Percentiles rank a stretch among this genome's conserved stretches.
These are phyloP conservation scores for Leptoteleia sp. DNA, from an alignment of 1,140 invertebrate genomes.

Conservation along the genomic window DNA sequence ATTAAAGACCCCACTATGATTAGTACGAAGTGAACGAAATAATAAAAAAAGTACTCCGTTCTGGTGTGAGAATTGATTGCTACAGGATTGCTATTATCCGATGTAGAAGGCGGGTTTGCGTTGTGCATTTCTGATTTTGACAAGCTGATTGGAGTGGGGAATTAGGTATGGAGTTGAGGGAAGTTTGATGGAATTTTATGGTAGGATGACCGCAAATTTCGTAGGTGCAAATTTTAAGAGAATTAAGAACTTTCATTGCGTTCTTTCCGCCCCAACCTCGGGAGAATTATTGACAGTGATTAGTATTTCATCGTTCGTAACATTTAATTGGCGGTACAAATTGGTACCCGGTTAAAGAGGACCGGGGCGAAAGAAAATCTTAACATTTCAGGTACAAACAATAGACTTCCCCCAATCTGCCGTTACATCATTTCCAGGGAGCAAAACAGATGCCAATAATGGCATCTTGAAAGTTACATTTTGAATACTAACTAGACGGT, in stretches of 20 bases:
- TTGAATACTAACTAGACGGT: constrained; percentile 24
- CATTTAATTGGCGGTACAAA: too few species aligned
- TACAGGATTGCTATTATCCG: constrained; percentile 51
- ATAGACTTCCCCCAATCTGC: too few species aligned
- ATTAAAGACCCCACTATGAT: too few species aligned
- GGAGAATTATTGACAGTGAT: too few species aligned
- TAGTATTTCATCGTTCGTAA: too few species aligned
- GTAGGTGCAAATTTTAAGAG: constrained; percentile 33
- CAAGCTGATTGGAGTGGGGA: constrained; percentile 48
- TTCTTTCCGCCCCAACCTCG: too few species aligned
- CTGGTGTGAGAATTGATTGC: constrained; percentile 36
- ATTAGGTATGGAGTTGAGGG: constrained; percentile 55
- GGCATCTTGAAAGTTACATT: constrained; percentile 16
- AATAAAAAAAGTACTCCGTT: too few species aligned
- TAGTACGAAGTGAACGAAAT: too few species aligned
- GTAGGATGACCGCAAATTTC: constrained; percentile 41
- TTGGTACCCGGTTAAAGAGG: too few species aligned
- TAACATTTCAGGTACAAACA: too few species aligned
- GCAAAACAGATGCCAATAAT: constrained; percentile 31
- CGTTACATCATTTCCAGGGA: background rate
- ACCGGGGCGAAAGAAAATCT: too few species aligned
- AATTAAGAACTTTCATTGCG: constrained; percentile 42
- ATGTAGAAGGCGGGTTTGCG: constrained; percentile 49
- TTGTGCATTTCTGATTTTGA: constrained; percentile 63
- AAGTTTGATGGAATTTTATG: constrained; percentile 65